These are phyloP conservation scores for Agrilus cyanescens DNA, from an alignment of 2,888 invertebrate species.

Conservation along the genomic window DNA sequence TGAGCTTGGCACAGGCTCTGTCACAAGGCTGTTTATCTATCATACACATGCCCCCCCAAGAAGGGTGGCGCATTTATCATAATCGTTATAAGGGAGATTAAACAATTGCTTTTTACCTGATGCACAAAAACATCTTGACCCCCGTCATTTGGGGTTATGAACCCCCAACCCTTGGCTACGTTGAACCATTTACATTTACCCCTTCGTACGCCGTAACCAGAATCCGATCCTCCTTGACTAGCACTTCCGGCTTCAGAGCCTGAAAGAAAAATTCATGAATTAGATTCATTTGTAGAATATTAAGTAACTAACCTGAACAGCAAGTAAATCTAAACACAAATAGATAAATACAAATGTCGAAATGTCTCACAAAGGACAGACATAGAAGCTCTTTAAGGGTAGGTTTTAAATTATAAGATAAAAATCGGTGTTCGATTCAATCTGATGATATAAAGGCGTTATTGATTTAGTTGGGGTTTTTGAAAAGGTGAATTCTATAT, in stretches of 20 bases:
- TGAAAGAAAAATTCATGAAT: slow-evolving; percentile 17
- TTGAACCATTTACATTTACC: slow-evolving; percentile 94
- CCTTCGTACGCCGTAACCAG: slow-evolving; percentile 50
- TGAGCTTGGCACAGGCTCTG: too few species aligned
- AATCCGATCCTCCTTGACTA: slow-evolving; percentile 34
- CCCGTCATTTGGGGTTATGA: slow-evolving; percentile 82
- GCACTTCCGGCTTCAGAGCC: slow-evolving; percentile 36
- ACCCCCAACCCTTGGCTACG: slow-evolving; percentile 91
- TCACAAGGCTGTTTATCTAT: too few species aligned
- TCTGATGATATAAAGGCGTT: too few species aligned
- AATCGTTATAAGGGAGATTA: too few species aligned
- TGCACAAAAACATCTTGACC: slow-evolving; percentile 89
- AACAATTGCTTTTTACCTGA: slow-evolving; percentile 51
- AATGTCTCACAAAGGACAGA: background rate
- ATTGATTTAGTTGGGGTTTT: too few species aligned
- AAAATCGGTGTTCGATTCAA: too few species aligned
- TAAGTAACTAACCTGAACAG: too few species aligned
- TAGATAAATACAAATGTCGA: background rate
- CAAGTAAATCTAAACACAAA: background rate
- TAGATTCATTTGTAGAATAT: too few species aligned
- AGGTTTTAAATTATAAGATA: background rate
- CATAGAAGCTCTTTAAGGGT: background rate
- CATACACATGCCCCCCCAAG: too few species aligned
- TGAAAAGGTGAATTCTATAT: too few species aligned
- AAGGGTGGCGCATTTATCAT: too few species aligned